phyloP scores from a whole-genome alignment of 2,797 vertebrate genomes.

The Tamandua tetradactyla region DNA sequence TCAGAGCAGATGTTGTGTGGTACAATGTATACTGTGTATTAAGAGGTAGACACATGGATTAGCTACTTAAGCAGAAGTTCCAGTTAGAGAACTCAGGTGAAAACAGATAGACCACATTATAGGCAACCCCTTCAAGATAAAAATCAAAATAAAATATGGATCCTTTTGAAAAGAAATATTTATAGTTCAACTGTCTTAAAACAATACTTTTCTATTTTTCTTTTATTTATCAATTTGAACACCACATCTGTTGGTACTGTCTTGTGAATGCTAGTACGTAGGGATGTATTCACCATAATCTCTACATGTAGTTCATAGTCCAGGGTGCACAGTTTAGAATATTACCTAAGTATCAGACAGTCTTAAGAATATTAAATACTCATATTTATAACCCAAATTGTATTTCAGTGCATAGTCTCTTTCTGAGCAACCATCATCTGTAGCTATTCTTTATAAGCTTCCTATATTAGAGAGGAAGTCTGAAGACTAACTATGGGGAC shows the following conservation, averaged over 20 bases:
- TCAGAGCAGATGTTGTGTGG: not conserved
- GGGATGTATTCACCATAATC: fast-evolving
- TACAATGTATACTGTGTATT: not conserved
- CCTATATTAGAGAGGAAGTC: not conserved
- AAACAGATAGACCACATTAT: not conserved
- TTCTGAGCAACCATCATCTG: not conserved
- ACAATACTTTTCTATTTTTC: not conserved
- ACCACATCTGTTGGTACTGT: not conserved
- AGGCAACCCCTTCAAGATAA: too few species aligned
- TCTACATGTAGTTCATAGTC: not conserved
- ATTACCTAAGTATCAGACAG: not conserved
- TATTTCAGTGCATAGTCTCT: not conserved
- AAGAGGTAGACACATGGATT: not conserved
- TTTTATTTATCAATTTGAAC: not conserved
- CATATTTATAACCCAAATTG: not conserved
- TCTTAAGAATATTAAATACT: not conserved
- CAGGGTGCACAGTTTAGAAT: not conserved
- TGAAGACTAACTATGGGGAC: not conserved
- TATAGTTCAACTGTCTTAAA: not conserved
- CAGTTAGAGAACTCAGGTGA: not conserved
- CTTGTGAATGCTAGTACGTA: not conserved
- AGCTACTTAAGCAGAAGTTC: not conserved
- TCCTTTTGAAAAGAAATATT: not conserved
- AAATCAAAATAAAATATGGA: too few species aligned
- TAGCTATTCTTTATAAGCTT: not conserved